Base-by-base conservation (phyloP, 2,797 vertebrate genomes). In the Triplophysa yarkandensis region DNA sequence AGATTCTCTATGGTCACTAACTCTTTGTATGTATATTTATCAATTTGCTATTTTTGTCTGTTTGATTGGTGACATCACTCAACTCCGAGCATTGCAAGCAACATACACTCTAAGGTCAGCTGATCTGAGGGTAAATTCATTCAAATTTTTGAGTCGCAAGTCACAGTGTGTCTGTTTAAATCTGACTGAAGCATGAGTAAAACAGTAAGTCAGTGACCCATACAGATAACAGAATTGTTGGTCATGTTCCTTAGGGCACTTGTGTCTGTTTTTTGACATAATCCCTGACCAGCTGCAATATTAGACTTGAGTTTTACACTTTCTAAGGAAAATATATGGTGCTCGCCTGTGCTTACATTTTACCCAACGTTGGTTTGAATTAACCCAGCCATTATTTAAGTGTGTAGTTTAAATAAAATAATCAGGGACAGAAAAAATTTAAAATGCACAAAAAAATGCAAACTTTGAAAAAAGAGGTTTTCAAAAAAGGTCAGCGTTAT, bases 81-180 rank as follows among this genome's bases (percentile, higher is more conserved):
- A 17, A 39, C 74, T 64, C 25, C 17, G 65, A 63, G 66, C 55
- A 68, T 32, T 23, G 41, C 32, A 61, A 28, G 65, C 10, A 50
- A 25, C 58, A 69, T 34, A 39, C 28, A 28, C 70, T 61, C 62
- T 58, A 77, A 79, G 75, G 67, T 81, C 82, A 79, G 66, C 50
- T 19, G 58, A 67, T 54, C 54, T 25, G 58, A 76, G 55, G 58
- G 63, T 30, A 44, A 64, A 68, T 19, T 34, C 58, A 57, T 46
- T 30, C 46, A n/a, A 64, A n/a, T 41, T 71, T 55, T n/a, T 71
- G 48, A 41, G 16, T 13, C 23, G 19, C 21, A 48, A 60, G 23
- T 16, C 54, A 66, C 52, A 48, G 27, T n/a, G 21, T 34, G 32
- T 16, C 19, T 41, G 36, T 23, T 65, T 58, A 44, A 39, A 34